phyloP scores from a whole-genome alignment of 35 echinoderm and acorn worm species.

The Heliocidaris tuberculata region DNA sequence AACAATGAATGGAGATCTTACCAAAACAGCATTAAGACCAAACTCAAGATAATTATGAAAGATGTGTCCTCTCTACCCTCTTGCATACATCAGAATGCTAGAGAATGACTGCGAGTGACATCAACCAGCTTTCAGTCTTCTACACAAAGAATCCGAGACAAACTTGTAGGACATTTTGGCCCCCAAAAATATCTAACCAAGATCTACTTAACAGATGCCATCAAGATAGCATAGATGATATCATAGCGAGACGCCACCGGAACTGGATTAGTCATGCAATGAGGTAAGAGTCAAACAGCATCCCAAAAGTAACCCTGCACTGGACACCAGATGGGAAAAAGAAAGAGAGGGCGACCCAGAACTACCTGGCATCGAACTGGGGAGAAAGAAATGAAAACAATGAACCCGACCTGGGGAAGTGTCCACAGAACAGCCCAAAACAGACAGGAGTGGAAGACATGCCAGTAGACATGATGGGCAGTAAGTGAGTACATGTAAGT shows the following conservation, averaged over 20 bases:
- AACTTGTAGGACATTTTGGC: constrained; percentile 7
- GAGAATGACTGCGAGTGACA: neutral
- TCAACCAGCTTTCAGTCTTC: constrained; percentile 31
- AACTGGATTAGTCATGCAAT: constrained; percentile 1
- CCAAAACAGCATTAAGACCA: neutral
- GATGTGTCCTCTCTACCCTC: neutral
- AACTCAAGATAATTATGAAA: neutral
- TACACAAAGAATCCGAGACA: constrained; percentile 25
- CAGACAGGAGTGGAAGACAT: neutral
- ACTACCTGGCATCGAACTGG: neutral
- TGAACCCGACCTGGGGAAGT: neutral
- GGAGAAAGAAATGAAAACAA: neutral
- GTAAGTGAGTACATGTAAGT: constrained; percentile 24
- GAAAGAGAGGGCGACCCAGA: neutral
- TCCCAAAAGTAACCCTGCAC: constrained; percentile 26
- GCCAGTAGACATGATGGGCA: constrained; percentile 21
- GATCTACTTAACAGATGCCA: neutral
- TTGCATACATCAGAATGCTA: neutral
- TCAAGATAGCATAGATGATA: neutral
- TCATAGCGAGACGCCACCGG: neutral
- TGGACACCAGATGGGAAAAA: constrained; percentile 45
- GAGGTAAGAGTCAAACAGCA: neutral
- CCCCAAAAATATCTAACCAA: constrained; percentile 40
- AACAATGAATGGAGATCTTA: constrained; percentile 49
- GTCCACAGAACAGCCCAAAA: neutral